A percentile compares a stretch with the other conserved stretches of the same genome.
These are phyloP conservation scores for Drosophila seguyi DNA, from an alignment of 1,140 invertebrate species.

Conservation along the genomic window DNA sequence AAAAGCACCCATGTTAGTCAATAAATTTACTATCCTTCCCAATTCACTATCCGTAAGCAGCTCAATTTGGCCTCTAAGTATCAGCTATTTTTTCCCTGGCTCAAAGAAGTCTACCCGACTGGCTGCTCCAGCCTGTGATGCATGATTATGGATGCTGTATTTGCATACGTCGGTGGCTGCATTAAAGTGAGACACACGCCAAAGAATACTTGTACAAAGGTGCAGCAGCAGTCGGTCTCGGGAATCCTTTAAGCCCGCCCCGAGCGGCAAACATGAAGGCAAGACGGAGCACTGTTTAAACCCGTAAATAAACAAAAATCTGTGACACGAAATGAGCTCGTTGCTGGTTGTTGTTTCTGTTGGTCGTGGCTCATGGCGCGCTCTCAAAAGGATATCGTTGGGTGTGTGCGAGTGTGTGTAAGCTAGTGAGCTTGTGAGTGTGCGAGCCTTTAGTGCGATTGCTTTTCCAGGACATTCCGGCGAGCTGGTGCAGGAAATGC, in stretches of 20 bases:
- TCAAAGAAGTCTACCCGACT: slow-evolving; percentile 2
- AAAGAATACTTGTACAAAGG: background rate
- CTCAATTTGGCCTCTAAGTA: slow-evolving; percentile 43
- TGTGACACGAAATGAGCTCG: slow-evolving; percentile 69
- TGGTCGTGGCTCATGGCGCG: slow-evolving; percentile 7
- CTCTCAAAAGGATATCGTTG: slow-evolving; percentile 48
- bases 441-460: slow-evolving; percentile 46
- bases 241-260: slow-evolving; percentile 37
- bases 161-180: slow-evolving; percentile 36
- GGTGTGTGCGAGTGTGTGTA: slow-evolving; percentile 17
- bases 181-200: slow-evolving; percentile 22
- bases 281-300: slow-evolving; percentile 39
- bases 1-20: slow-evolving; percentile 3
- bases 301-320: slow-evolving; percentile 69
- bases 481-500: slow-evolving; percentile 58
- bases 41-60: slow-evolving; percentile 19
- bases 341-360: slow-evolving; percentile 27
- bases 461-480: slow-evolving; percentile 39
- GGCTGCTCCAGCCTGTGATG: slow-evolving; percentile 12
- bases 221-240: slow-evolving; percentile 15
- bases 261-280: slow-evolving; percentile 28
- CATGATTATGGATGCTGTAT: slow-evolving; percentile 42
- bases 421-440: slow-evolving; percentile 10
- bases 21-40: slow-evolving; percentile 18
- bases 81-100: slow-evolving; percentile 36